phyloP scores from a whole-genome alignment of 2,113 vertebrate species.

The Peromyscus maniculatus region DNA sequence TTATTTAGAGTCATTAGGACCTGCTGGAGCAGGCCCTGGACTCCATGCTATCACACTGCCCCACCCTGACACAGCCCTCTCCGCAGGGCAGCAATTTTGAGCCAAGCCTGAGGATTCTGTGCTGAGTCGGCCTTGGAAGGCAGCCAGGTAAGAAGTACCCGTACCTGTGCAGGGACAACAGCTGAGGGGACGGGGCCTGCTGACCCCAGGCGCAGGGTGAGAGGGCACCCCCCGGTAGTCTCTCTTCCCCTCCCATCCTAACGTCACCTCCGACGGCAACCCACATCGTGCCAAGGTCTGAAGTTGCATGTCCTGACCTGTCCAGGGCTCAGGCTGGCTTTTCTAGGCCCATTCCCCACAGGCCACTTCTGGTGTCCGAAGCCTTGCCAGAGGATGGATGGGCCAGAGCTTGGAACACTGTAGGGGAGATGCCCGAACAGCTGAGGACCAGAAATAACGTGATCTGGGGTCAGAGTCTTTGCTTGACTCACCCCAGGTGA shows the following conservation, averaged over 20 bases:
- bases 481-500: background rate
- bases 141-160: conserved; percentile 2
- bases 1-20: conserved; percentile 78
- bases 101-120: conserved; percentile 71
- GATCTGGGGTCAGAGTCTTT: background rate
- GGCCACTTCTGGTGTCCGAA: background rate
- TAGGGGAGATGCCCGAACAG: background rate
- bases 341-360: background rate
- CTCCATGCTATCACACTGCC: conserved; percentile 37
- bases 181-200: background rate
- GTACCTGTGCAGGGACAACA: background rate
- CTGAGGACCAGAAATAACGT: background rate
- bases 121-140: conserved; percentile 75
- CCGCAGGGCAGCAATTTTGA: conserved; percentile 84
- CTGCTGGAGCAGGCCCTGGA: conserved; percentile 82
- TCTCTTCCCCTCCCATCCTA: background rate
- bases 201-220: background rate
- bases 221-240: background rate
- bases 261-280: background rate
- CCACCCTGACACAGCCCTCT: conserved; percentile 59
- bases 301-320: background rate
- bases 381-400: background rate
- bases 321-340: background rate
- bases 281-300: background rate
- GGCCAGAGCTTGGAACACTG: background rate